These are phyloP conservation scores for Polypedilum vanderplanki DNA, from an alignment of 1,140 invertebrate genomes.

Conservation along the genomic window DNA sequence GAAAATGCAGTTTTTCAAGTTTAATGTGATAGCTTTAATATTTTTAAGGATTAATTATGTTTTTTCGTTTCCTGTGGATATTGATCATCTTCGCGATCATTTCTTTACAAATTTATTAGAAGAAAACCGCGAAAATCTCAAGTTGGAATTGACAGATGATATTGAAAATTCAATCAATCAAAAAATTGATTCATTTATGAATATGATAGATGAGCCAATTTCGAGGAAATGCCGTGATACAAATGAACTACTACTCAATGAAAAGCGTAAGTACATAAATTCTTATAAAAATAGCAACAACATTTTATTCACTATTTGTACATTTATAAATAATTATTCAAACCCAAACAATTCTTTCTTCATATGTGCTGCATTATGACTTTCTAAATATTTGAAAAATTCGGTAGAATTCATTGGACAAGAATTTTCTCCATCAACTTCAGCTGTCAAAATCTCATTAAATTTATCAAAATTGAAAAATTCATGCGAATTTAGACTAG, in stretches of 20 bases:
- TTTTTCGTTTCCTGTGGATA: not conserved
- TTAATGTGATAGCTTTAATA: not conserved
- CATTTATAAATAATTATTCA: slow-evolving; percentile 41
- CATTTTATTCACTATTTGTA: not conserved
- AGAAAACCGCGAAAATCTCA: not conserved
- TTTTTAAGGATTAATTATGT: not conserved
- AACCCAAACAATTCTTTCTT: slow-evolving; percentile 72
- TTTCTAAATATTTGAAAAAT: slow-evolving; percentile 58
- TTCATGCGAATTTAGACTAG: slow-evolving; percentile 32
- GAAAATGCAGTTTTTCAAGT: not conserved
- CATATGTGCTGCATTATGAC: slow-evolving; percentile 58
- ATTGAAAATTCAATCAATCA: not conserved
- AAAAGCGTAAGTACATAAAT: not conserved
- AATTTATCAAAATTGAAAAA: slow-evolving; percentile 58
- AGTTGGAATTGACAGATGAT: not conserved
- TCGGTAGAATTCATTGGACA: slow-evolving; percentile 66
- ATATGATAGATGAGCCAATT: not conserved
- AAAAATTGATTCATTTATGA: slow-evolving; percentile 13
- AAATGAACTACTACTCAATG: slow-evolving; percentile 4
- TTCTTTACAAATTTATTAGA: not conserved
- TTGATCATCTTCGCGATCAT: not conserved
- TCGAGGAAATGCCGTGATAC: not conserved
- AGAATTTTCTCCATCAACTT: slow-evolving; percentile 41
- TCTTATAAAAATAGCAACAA: not conserved
- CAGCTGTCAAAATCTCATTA: slow-evolving; percentile 58